phyloP scores from a whole-genome alignment of 2,113 vertebrate species.

The Hemicordylus capensis region DNA sequence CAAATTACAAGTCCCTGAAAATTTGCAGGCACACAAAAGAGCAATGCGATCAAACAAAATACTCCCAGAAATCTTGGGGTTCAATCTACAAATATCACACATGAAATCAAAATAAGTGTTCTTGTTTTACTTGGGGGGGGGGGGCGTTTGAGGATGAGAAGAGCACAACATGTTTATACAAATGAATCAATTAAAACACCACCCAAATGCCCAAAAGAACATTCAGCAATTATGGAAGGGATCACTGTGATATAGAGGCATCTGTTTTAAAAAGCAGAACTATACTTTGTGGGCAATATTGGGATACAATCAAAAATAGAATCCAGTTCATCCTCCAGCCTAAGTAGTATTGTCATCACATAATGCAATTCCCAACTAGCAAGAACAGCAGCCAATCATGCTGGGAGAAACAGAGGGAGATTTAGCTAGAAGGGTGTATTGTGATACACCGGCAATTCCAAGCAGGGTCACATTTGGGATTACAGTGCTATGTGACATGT shows the following conservation, averaged over 20 bases:
- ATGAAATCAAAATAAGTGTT: neutral
- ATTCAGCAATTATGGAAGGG: neutral
- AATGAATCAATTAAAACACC: neutral
- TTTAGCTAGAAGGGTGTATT: too few relatives aligned
- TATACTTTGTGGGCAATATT: neutral
- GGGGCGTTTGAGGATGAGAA: neutral
- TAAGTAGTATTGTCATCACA: too few relatives aligned
- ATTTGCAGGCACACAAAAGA: neutral
- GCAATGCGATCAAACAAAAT: neutral
- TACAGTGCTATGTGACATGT: neutral
- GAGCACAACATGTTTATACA: slow-evolving; percentile 2
- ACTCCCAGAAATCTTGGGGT: slow-evolving; percentile 36
- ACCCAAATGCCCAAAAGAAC: neutral
- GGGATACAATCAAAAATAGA: neutral
- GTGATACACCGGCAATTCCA: too few relatives aligned
- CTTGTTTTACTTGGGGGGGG: too few relatives aligned
- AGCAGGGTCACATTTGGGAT: too few relatives aligned
- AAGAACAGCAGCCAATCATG: too few relatives aligned
- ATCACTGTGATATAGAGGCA: neutral
- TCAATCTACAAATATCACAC: slow-evolving; percentile 11
- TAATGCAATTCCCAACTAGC: too few relatives aligned
- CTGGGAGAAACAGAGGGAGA: too few relatives aligned
- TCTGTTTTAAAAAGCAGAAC: neutral
- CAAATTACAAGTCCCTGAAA: neutral
- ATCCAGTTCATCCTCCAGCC: too few relatives aligned